A percentile compares a stretch with the other conserved stretches of the same genome.
Evolutionary conservation across 2,113 vertebrate species (phyloP).

Genomic region (Silurus asotus): DNA sequence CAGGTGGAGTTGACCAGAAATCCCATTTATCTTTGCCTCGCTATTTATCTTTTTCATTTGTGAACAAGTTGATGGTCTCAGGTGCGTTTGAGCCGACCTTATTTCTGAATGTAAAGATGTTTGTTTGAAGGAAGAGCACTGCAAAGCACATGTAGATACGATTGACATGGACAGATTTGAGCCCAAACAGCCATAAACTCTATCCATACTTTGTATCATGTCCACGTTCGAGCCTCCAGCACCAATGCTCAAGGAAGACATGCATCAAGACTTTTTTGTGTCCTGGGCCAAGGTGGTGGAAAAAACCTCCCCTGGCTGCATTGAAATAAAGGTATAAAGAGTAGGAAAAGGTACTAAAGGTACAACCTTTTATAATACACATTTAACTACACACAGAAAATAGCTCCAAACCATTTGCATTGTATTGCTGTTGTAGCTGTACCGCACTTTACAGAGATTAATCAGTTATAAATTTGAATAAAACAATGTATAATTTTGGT

Average conservation of each 20-base stretch:
- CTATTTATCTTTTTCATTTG: background rate
- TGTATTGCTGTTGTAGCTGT: background rate
- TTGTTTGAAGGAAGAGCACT: background rate
- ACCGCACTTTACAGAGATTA: background rate
- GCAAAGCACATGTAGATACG: background rate
- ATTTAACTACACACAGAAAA: background rate
- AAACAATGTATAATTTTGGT: too few species aligned
- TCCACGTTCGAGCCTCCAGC: background rate
- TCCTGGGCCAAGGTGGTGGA: background rate
- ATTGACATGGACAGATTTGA: background rate
- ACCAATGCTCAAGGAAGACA: slow-evolving; percentile 16
- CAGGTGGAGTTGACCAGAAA: background rate
- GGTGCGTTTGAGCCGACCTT: background rate
- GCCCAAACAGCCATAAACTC: background rate
- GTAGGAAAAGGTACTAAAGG: background rate
- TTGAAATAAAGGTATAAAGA: background rate
- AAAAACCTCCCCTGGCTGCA: background rate
- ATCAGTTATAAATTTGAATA: too few species aligned
- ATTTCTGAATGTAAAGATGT: background rate
- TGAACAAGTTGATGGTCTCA: background rate
- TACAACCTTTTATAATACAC: background rate
- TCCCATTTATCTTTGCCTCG: slow-evolving; percentile 49
- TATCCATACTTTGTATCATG: background rate
- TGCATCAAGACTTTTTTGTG: slow-evolving; percentile 2
- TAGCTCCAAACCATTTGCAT: background rate